phyloP scores from a whole-genome alignment of 2,888 invertebrate genomes.

The Zygothrica quintamaculata region DNA sequence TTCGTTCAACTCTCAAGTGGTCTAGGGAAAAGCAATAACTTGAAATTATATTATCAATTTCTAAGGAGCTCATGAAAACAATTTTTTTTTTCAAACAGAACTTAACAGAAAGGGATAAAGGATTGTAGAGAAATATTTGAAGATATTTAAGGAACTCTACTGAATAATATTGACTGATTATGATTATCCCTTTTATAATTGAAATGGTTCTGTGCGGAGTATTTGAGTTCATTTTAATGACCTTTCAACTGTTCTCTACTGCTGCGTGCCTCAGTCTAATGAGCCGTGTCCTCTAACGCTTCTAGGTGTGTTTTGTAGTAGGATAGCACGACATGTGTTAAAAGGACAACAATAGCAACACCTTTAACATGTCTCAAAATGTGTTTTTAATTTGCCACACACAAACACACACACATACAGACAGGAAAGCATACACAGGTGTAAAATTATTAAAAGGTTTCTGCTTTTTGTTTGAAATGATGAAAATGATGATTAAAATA shows the following conservation, averaged over 20 bases:
- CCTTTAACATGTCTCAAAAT: slow-evolving; percentile 62
- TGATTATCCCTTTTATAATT: no score
- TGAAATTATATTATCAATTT: slow-evolving; percentile 54
- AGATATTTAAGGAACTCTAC: no score
- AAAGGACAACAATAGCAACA: slow-evolving; percentile 32
- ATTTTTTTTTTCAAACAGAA: no score
- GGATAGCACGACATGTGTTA: slow-evolving; percentile 61
- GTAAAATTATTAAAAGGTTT: slow-evolving; percentile 65
- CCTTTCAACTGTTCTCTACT: slow-evolving; percentile 28
- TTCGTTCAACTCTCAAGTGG: slow-evolving; percentile 23
- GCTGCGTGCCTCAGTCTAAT: slow-evolving; percentile 52
- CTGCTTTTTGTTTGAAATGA: slow-evolving; percentile 23
- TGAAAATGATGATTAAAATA: slow-evolving; percentile 51
- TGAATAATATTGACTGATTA: no score
- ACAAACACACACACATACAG: slow-evolving; percentile 10
- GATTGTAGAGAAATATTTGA: no score
- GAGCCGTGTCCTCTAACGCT: slow-evolving; percentile 56
- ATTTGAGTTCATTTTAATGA: slow-evolving; percentile 18
- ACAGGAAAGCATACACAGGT: slow-evolving; percentile 45
- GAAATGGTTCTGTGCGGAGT: no score
- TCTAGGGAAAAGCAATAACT: slow-evolving; percentile 43
- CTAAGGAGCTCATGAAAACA: neutral
- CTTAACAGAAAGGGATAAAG: no score
- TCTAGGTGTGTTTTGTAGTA: slow-evolving; percentile 32
- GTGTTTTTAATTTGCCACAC: slow-evolving; percentile 70